Percentiles rank a stretch among this genome's conserved stretches.
Conservation (phyloP, 2,888 invertebrate species). For the Allophyes oxyacanthae region DNA sequence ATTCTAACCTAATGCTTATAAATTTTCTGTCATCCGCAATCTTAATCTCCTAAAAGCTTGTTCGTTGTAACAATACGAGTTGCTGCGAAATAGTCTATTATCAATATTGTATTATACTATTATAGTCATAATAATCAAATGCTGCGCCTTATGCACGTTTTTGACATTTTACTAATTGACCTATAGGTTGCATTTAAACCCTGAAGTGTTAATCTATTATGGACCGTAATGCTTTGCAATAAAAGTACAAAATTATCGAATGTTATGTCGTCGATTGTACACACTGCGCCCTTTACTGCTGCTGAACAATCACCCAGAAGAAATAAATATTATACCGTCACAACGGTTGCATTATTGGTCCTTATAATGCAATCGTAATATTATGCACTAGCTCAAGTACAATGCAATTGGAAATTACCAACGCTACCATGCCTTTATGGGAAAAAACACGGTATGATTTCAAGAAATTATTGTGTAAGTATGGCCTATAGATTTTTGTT, state of each 20-base stretch:
- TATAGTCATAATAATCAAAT: constrained; percentile 17
- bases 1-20: neutral
- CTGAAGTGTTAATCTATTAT: constrained; percentile 23
- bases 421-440: too few species aligned
- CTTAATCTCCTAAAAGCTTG: constrained; percentile 3
- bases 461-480: too few species aligned
- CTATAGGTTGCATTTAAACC: constrained; percentile 34
- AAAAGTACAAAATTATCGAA: constrained; percentile 18
- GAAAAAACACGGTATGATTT: too few species aligned
- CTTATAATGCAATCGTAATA: constrained; percentile 22
- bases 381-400: constrained; percentile 14
- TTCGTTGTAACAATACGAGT: constrained; percentile 1
- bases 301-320: constrained; percentile 36
- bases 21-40: constrained; percentile 2
- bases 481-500: too few species aligned
- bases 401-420: constrained; percentile 1
- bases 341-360: constrained; percentile 25
- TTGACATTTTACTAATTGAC: constrained; percentile 57
- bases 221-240: constrained; percentile 22
- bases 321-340: constrained; percentile 40
- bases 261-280: constrained; percentile 7
- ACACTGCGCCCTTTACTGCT: constrained; percentile 30
- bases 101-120: constrained; percentile 31
- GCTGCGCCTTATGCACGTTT: constrained; percentile 46
- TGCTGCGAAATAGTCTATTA: constrained; percentile 19